Conservation (phyloP, 2,113 vertebrate species). For the Oreochromis tanganicae region DNA sequence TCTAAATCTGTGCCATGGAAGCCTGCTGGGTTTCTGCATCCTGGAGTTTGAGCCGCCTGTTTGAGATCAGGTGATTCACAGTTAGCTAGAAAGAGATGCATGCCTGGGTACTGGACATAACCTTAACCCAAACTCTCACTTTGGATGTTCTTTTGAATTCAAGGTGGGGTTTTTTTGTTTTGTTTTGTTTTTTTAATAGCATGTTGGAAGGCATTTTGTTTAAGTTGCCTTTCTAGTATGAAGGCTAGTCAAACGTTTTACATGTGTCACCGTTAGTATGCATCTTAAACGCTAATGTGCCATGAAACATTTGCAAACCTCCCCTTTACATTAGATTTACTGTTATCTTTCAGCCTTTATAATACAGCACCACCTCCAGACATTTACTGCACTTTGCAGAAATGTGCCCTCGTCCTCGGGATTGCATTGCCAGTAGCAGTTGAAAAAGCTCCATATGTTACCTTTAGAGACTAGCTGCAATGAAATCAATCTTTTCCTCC, state of each 20-base stretch:
- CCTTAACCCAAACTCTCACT: background rate
- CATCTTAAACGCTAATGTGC: background rate
- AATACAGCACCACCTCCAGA: background rate
- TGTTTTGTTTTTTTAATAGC: background rate
- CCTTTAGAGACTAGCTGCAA: background rate
- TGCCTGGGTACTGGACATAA: background rate
- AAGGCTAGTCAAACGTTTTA: background rate
- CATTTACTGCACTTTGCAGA: background rate
- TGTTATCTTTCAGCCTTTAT: background rate
- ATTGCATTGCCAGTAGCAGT: background rate
- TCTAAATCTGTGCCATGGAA: background rate
- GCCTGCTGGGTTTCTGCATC: background rate
- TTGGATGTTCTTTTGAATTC: background rate
- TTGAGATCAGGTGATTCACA: slow-evolving; percentile 15
- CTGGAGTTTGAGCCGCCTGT: background rate
- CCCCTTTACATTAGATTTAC: background rate
- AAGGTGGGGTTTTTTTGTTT: fast-evolving
- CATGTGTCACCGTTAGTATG: background rate
- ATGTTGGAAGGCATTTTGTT: background rate
- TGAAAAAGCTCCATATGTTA: background rate
- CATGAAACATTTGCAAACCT: background rate
- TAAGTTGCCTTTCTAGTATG: background rate
- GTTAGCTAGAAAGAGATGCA: background rate
- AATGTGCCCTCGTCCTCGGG: background rate
- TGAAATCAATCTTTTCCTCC: background rate